These are phyloP conservation scores for Alces alces DNA, from an alignment of 2,113 vertebrate genomes.

Conservation along the genomic window DNA sequence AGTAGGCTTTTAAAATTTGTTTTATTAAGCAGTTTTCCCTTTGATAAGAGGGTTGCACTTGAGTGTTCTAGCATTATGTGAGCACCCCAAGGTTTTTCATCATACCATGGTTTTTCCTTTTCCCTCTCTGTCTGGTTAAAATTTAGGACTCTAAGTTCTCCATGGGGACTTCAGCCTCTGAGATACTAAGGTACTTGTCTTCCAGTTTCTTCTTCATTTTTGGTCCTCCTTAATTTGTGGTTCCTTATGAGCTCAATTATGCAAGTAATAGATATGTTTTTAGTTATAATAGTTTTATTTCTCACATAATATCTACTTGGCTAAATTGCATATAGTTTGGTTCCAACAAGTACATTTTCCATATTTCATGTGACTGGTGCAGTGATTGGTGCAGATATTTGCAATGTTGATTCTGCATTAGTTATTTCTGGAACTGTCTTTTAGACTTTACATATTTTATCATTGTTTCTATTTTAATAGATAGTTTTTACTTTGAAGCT, in stretches of 20 bases:
- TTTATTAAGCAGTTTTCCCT: not conserved
- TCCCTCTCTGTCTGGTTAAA: not conserved
- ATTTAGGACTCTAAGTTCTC: not conserved
- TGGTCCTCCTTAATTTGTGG: not conserved
- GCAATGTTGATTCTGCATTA: not conserved
- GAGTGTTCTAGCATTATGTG: not conserved
- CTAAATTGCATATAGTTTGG: not conserved
- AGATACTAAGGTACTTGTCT: not conserved
- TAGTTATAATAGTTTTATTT: not conserved
- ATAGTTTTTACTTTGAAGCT: not conserved
- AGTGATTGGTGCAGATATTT: not conserved
- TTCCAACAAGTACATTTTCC: not conserved
- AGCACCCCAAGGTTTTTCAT: not conserved
- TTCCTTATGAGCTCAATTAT: not conserved
- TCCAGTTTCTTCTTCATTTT: not conserved
- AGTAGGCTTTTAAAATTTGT: not conserved
- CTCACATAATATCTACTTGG: not conserved
- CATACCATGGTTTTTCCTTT: not conserved
- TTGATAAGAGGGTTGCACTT: not conserved
- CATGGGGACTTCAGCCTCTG: not conserved
- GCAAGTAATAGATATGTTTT: not conserved
- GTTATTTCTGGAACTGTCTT: not conserved
- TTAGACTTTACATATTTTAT: not conserved
- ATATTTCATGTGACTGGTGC: not conserved
- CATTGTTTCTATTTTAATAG: not conserved